Evolutionary conservation across 1,140 invertebrate genomes (phyloP), one percentile per base, ranked within the genome.

Genomic region (Ips nitidus): DNA sequence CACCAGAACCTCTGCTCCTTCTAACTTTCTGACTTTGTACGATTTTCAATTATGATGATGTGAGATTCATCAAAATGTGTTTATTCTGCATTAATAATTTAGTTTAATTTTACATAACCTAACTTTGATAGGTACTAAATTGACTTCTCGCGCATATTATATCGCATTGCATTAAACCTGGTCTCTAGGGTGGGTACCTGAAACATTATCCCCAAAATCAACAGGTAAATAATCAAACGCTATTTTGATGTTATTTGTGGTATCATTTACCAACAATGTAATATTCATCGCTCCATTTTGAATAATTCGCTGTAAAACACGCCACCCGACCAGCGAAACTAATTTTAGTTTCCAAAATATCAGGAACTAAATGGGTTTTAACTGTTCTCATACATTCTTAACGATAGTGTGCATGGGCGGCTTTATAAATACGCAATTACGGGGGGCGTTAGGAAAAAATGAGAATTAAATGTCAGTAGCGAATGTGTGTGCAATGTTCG

Each of bases 251-350:
- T 56, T 56, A 56, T 56, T 56, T 36, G 53, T 56, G 53, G 22
- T 38, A 38, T 56, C 53, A 56, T 56, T 56, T 56, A 56, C 53
- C n/a, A 56, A 40, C 39, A 37, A 56, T 56, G n/a, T 38, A 56
- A 56, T 56, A 56, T 56, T 36, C 37, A 56, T 56, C n/a, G 53
- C 22, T 36, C 36, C 7, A 2, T 36, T 56, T 56, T 56, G 53
- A 56, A 56, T 56, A 56, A 56, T 56, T 56, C 53, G n/a, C 53
- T 56, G 53, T 56, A 56, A 56, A 56, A 56, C 53, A 56, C 53
- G 38, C 53, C 53, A 56, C n/a, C 39, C n/a, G 5, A 40, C 22
- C 53, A 40, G 37, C n/a, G 53, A 38, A 7, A n/a, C 38, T 7
- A 36, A 56, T 36, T 56, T 56, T 56, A n/a, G 22, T 56, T 56